These are phyloP conservation scores for Himalopsyche phryganea DNA, from an alignment of 1,140 invertebrate genomes.

Conservation along the genomic window DNA sequence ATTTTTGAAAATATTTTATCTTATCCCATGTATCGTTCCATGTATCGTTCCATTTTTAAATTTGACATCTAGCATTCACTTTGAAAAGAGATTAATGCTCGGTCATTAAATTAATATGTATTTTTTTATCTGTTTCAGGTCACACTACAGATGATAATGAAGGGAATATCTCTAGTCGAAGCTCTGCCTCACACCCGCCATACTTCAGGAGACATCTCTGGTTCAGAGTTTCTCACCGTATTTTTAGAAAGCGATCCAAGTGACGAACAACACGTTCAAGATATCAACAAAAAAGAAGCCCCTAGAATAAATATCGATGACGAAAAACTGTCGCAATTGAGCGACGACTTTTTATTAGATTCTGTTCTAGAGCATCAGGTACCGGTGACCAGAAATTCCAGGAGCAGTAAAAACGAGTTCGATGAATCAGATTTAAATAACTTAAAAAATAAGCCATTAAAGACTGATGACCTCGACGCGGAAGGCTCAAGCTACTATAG, in stretches of 20 bases:
- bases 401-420: conserved; percentile 23
- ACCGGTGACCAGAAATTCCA: conserved; percentile 25
- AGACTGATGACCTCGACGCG: conserved; percentile 19
- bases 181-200: conserved; percentile 17
- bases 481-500: conserved; percentile 30
- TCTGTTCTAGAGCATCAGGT: conserved; percentile 12
- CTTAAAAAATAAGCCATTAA: conserved; percentile 7
- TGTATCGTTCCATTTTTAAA: no score
- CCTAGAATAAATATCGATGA: conserved; percentile 21
- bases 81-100: no score
- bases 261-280: conserved; percentile 15
- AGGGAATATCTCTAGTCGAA: conserved; percentile 5
- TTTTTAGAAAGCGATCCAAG: conserved; percentile 24
- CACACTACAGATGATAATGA: conserved; percentile 16
- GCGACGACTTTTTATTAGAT: conserved; percentile 17
- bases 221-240: conserved; percentile 24
- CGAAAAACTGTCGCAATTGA: conserved; percentile 7
- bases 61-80: no score
- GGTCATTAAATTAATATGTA: no score
- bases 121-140: conserved; percentile 28
- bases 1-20: no score
- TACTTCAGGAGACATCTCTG: conserved; percentile 21
- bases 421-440: conserved; percentile 2
- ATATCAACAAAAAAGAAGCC: conserved; percentile 33
- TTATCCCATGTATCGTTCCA: no score